Evolutionary conservation across 2,888 invertebrate genomes (phyloP).

Genomic region (Tetropium fuscum): DNA sequence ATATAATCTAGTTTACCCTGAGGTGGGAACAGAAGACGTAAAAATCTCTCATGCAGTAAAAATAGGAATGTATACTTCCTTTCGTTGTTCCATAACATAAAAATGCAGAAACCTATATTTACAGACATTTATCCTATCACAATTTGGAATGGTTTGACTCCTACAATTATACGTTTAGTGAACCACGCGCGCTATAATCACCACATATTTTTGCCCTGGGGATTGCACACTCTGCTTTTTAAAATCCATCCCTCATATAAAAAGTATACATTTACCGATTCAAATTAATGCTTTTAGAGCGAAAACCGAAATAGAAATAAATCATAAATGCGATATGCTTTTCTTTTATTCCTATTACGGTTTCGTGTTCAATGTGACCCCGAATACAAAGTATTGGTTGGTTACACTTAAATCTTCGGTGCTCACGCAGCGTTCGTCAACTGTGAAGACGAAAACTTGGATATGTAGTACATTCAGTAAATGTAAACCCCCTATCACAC

Average conservation of each 20-base stretch:
- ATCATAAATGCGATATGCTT: constrained; percentile 14
- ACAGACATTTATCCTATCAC: constrained; percentile 37
- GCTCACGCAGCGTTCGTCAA: no score
- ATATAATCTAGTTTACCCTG: constrained; percentile 3
- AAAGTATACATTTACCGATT: constrained; percentile 29
- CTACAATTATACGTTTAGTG: constrained; percentile 42
- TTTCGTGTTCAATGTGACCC: no score
- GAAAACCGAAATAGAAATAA: constrained; percentile 19
- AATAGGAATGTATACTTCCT: constrained; percentile 10
- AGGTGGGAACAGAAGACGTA: not conserved
- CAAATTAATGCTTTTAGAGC: constrained; percentile 30
- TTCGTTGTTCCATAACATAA: constrained; percentile 12
- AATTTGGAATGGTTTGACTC: constrained; percentile 36
- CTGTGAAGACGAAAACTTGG: no score
- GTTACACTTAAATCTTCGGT: no score
- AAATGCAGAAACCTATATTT: constrained; percentile 34
- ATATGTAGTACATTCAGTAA: no score
- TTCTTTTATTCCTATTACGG: not conserved
- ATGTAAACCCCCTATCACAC: no score
- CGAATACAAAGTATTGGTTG: no score
- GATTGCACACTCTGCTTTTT: constrained; percentile 28
- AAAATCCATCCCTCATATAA: constrained; percentile 31
- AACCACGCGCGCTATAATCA: constrained; percentile 40
- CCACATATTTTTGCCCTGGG: constrained; percentile 31
- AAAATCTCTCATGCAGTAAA: constrained; percentile 13